Conservation (phyloP, 2,113 vertebrate species). For the Micronycteris hirsuta region DNA sequence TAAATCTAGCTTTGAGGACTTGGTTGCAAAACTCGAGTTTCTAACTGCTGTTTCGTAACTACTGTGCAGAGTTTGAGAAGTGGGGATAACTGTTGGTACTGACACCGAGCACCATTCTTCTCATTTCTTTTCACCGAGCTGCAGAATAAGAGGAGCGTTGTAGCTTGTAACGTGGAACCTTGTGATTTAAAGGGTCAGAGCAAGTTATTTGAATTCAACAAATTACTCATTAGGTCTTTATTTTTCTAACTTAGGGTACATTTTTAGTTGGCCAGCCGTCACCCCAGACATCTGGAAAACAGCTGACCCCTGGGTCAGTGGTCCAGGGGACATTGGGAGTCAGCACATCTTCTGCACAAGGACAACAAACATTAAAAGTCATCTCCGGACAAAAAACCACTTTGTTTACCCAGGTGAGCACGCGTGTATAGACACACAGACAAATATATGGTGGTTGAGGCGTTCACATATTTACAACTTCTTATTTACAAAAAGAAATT, state of each 20-base stretch:
- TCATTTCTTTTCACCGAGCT: not conserved
- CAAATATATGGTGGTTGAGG: not conserved
- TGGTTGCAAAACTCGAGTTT: not conserved
- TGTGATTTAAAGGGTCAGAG: not conserved
- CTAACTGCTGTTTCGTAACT: not conserved
- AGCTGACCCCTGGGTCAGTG: slow-evolving; percentile 83
- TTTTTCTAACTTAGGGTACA: slow-evolving; percentile 86
- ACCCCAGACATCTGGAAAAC: slow-evolving; percentile 91
- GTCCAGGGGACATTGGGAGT: slow-evolving; percentile 82
- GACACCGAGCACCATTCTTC: not conserved
- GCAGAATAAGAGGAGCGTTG: not conserved
- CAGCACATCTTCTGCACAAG: slow-evolving; percentile 83
- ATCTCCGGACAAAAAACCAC: slow-evolving; percentile 96
- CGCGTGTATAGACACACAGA: not conserved
- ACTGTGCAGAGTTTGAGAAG: not conserved
- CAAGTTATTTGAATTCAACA: not conserved
- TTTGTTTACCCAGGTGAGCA: slow-evolving; percentile 92
- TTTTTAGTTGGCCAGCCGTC: slow-evolving; percentile 97
- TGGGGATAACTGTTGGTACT: not conserved
- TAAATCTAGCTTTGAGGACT: not conserved
- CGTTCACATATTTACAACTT: not conserved
- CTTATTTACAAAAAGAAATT: slow-evolving; percentile 25
- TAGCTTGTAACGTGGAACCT: not conserved
- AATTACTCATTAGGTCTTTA: not conserved
- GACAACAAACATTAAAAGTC: slow-evolving; percentile 92